A percentile compares a stretch with the other conserved stretches of the same genome.
phyloP scores from a whole-genome alignment of 1,140 invertebrate genomes.

The Babylonia areolata region DNA sequence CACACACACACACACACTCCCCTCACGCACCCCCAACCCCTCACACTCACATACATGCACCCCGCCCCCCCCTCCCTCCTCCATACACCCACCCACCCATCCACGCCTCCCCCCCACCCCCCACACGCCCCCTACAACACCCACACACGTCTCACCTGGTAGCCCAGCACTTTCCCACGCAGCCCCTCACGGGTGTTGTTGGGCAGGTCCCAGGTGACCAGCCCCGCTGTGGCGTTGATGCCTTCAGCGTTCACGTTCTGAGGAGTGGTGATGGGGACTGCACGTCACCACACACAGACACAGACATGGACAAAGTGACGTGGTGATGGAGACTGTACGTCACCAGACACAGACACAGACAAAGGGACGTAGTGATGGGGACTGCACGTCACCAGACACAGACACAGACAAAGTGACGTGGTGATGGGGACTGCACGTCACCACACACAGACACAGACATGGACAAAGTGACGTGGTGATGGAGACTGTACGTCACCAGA shows the following conservation, averaged over 20 bases:
- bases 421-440: too few species aligned
- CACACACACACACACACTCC: neutral
- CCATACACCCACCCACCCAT: neutral
- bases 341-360: too few species aligned
- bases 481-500: too few species aligned
- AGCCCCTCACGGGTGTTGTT: slow-evolving; percentile 89
- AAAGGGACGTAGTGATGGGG: too few species aligned
- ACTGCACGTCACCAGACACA: too few species aligned
- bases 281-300: neutral
- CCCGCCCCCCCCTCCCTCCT: neutral
- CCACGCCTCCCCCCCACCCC: neutral
- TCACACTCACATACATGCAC: neutral
- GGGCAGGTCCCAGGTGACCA: slow-evolving; percentile 93
- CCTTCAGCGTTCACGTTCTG: slow-evolving; percentile 85
- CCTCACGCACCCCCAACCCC: neutral
- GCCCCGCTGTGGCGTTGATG: slow-evolving; percentile 93
- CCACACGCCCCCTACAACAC: neutral
- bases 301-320: neutral
- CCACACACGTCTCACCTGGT: slow-evolving; percentile 87
- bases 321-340: too few species aligned
- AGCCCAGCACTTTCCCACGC: slow-evolving; percentile 92
- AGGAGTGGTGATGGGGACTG: slow-evolving; percentile 93
- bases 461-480: too few species aligned
- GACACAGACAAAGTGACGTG: too few species aligned
- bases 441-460: too few species aligned